Evolutionary conservation across 2,888 invertebrate species (phyloP).

Genomic region (Aphodius sticticus): DNA sequence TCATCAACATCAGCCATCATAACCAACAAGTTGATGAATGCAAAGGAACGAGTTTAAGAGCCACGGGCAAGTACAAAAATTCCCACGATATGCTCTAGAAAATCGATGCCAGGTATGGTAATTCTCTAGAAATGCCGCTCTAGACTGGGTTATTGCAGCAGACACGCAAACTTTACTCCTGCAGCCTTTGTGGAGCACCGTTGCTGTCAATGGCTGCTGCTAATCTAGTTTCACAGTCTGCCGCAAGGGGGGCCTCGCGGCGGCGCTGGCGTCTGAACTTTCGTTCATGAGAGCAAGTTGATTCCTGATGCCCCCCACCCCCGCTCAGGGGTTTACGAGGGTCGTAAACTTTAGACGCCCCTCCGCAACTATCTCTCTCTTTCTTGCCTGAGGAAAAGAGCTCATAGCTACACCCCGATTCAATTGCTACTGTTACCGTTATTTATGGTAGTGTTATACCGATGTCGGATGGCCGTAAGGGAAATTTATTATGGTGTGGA

Average conservation of each 20-base stretch:
- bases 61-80: background rate
- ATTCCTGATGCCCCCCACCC: background rate
- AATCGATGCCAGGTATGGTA: background rate
- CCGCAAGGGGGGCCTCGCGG: background rate
- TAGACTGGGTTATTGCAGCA: background rate
- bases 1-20: too few relatives aligned
- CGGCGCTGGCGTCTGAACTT: background rate
- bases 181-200: background rate
- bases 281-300: background rate
- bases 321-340: background rate
- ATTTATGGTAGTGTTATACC: background rate
- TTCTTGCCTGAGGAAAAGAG: background rate
- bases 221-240: conserved; percentile 4
- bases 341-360: background rate
- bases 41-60: background rate
- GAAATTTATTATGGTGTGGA: background rate
- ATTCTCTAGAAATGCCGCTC: background rate
- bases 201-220: background rate
- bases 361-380: background rate
- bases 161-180: background rate
- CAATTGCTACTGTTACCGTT: background rate
- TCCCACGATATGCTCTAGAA: background rate
- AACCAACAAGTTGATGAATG: too few relatives aligned
- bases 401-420: background rate
- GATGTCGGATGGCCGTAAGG: background rate